Base-by-base conservation (phyloP, 2,113 vertebrate species). In the Pao palembangensis region DNA sequence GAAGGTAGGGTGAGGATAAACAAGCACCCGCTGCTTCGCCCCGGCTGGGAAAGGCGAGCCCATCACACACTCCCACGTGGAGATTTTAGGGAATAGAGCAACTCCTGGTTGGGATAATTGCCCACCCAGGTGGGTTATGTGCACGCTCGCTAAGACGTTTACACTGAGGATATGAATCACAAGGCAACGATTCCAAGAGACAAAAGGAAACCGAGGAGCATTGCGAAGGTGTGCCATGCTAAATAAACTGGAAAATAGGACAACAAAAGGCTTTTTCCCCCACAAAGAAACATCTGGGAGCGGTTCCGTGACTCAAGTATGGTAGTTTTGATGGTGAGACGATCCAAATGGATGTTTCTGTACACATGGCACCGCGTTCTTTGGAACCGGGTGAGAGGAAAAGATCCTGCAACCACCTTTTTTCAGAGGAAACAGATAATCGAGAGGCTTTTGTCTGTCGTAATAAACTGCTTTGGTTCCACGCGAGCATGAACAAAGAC, bases 71-170 rank as follows among this genome's bases (percentile, higher is more conserved):
- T 85, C 85, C 78, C 69, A 78, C 80, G 73, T 80, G 67, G 67
- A 81, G 69, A 85, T 80, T 82, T 81, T 75, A 77, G 79, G 70
- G 70, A 80, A 80, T 48, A 64, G 81, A 88, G 74, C 61, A 76
- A 74, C 84, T 85, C 82, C 81, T 77, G 78, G 79, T 85, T 80
- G 87, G 77, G 82, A 85, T 88, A 86, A 90, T 90, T 88, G 84
- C 73, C 84, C 83, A 74, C 82, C 88, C 75, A 73, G 85, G 87
- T 83, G 83, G 84, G 70, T 85, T 84, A 84, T 82, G 67, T 80
- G 78, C 69, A 67, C 57, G 78, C 66, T 75, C 79, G 71, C 85
- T 66, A 18, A 79, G 85, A 82, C 68, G 75, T 78, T 71, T 25
- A 7, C 61, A 56, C 78, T 75, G 15, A 65, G 53, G 75, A 82